Percentiles rank a stretch among this genome's conserved stretches.
phyloP scores from a whole-genome alignment of 2,113 vertebrate genomes.

The Tachysurus vachellii region DNA sequence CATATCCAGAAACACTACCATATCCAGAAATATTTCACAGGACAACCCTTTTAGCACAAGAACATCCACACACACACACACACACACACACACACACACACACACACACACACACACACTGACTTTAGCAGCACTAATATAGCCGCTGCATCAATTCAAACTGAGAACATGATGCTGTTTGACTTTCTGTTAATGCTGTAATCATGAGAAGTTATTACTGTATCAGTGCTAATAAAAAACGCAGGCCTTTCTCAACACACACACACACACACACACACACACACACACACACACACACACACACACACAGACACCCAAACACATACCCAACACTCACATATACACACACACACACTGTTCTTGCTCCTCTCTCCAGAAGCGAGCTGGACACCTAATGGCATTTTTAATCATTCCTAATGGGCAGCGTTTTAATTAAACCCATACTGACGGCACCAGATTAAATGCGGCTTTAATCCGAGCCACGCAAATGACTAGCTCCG shows the following conservation, averaged over 20 bases:
- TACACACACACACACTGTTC: slow-evolving; percentile 27
- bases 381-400: slow-evolving; percentile 45
- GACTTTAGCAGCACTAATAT: slow-evolving; percentile 9
- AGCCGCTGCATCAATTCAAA: neutral
- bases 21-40: neutral
- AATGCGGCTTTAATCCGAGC: slow-evolving; percentile 73
- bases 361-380: slow-evolving; percentile 28
- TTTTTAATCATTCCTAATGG: slow-evolving; percentile 58
- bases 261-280: slow-evolving; percentile 32
- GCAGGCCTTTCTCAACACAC: slow-evolving; percentile 12
- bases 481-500: slow-evolving; percentile 70
- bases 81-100: neutral
- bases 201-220: slow-evolving; percentile 43
- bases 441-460: slow-evolving; percentile 57
- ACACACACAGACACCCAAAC: slow-evolving; percentile 29
- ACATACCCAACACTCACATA: neutral
- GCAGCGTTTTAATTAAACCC: slow-evolving; percentile 58
- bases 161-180: slow-evolving; percentile 7
- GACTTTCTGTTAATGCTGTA: slow-evolving; percentile 39
- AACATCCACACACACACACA: slow-evolving; percentile 28
- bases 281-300: slow-evolving; percentile 30
- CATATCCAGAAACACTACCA: neutral
- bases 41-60: slow-evolving; percentile 4
- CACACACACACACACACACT: slow-evolving; percentile 1
- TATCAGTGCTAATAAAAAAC: slow-evolving; percentile 46